phyloP scores from a whole-genome alignment of 1,140 invertebrate genomes.

The Calycopis cecrops region DNA sequence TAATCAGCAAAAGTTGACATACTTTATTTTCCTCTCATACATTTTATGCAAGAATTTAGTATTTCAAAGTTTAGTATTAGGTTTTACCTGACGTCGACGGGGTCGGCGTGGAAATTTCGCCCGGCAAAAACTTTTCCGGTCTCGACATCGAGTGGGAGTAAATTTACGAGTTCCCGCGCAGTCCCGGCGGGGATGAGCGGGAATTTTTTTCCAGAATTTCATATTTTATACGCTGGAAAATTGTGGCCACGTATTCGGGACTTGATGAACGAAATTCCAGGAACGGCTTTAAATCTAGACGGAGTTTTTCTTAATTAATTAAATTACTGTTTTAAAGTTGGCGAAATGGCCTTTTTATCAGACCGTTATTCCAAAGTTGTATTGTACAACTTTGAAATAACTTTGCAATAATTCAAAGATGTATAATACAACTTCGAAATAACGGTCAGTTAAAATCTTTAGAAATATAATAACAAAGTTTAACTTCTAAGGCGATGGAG shows the following conservation, averaged over 20 bases:
- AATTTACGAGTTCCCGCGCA: conserved; percentile 35
- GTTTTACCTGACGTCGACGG: conserved; percentile 24
- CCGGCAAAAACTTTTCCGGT: conserved; percentile 31
- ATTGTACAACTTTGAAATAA: too few relatives aligned
- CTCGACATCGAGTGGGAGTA: conserved; percentile 33
- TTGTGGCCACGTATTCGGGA: conserved; percentile 20
- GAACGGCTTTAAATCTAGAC: neutral
- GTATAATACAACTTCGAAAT: too few relatives aligned
- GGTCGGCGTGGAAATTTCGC: conserved; percentile 23
- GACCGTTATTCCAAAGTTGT: too few relatives aligned
- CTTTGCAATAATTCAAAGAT: too few relatives aligned
- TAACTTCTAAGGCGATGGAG: too few relatives aligned
- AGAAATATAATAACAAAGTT: too few relatives aligned
- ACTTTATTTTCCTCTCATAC: conserved; percentile 14
- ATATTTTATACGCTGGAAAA: conserved; percentile 31
- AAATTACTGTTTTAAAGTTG: too few relatives aligned
- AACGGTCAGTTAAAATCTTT: too few relatives aligned
- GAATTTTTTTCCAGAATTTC: conserved; percentile 36
- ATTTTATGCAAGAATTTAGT: conserved; percentile 12
- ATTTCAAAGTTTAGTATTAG: conserved; percentile 29
- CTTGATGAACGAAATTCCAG: conserved; percentile 29
- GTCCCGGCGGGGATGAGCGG: conserved; percentile 33
- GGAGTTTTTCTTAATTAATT: too few relatives aligned
- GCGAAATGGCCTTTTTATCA: too few relatives aligned
- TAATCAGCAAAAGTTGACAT: neutral